Evolutionary conservation across 2,888 invertebrate species (phyloP), one percentile per base, ranked within the genome.

Genomic region (Thelaira solivaga): DNA sequence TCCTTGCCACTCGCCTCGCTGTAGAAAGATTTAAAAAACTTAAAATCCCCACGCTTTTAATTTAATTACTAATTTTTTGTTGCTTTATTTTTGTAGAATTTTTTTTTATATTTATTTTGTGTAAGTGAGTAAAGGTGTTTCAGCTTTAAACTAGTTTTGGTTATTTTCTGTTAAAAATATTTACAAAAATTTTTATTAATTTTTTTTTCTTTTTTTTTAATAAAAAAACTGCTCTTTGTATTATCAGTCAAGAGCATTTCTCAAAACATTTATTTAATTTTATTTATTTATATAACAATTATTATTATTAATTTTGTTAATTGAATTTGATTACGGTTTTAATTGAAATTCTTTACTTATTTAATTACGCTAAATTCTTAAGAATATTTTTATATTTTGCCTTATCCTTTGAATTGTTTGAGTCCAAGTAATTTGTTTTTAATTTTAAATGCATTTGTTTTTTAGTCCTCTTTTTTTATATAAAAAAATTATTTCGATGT

Each of bases 191-290:
- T 41, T 8, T 4, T 18, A n/a, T 29, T 20, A 4, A n/a, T 24
- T 18, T 34, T 24, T 4, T 16, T 16, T 36, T 62, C n/a, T 62
- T 13, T 31, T 41, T 20, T 20, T 24, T 49, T 55, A n/a, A 22
- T 31, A 61, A 53, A 51, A 49, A 61, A 41, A 22, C 24, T 49
- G 31, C 51, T 69, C 69, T 61, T 61, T 41, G 39, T 61, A 24
- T 75, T 49, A 47, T 76, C 76, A 76, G 76, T 76, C 76, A 72
- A 76, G 61, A 67, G 67, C 65, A 71, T 73, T 72, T 61, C 55
- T 65, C 41, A 51, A 47, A 57, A 47, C 47, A 72, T 18, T 62
- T 53, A 51, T 4, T 36, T n/a, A n/a, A n/a, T n/a, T n/a, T n/a
- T 29, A 20, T 29, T 62, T 39, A 59, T 26, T 69, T 41, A 29